Percentiles rank a stretch among this genome's conserved stretches.
Conservation (phyloP, 2,888 invertebrate species). For the Microctonus hyperodae region DNA sequence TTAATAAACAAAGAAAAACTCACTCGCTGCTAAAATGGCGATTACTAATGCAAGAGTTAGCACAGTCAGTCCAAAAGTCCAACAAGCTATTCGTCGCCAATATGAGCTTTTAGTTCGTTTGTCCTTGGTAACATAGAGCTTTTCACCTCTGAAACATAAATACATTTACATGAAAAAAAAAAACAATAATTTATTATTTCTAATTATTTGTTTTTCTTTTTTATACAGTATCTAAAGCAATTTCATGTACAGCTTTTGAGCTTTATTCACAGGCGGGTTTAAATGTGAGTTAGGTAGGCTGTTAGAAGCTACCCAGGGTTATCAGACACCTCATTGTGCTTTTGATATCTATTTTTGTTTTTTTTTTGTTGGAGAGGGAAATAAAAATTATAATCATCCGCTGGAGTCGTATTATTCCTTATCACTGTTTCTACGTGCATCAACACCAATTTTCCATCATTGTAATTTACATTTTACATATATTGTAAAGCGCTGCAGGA, state of each 20-base stretch:
- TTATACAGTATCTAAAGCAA: constrained; percentile 45
- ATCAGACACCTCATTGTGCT: constrained; percentile 30
- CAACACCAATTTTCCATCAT: background rate
- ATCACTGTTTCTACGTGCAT: constrained; percentile 2
- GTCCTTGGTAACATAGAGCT: constrained; percentile 82
- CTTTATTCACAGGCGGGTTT: constrained; percentile 29
- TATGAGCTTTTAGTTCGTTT: constrained; percentile 73
- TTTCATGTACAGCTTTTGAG: constrained; percentile 55
- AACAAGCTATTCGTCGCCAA: constrained; percentile 72
- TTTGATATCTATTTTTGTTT: constrained; percentile 7
- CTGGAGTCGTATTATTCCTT: constrained; percentile 3
- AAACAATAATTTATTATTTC: background rate
- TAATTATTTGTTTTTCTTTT: background rate
- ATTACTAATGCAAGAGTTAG: constrained; percentile 73
- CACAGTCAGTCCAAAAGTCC: constrained; percentile 73
- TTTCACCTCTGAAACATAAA: constrained; percentile 76
- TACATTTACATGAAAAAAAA: constrained; percentile 8
- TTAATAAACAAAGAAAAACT: constrained; percentile 57
- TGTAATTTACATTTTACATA: constrained; percentile 1
- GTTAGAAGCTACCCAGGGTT: constrained; percentile 41
- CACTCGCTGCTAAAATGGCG: constrained; percentile 78
- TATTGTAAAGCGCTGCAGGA: background rate
- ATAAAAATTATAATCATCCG: constrained; percentile 9
- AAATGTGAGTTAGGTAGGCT: constrained; percentile 35
- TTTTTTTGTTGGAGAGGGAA: constrained; percentile 7